A percentile compares a stretch with the other conserved stretches of the same genome.
phyloP scores from a whole-genome alignment of 2,113 vertebrate genomes.

The Rostratula benghalensis region DNA sequence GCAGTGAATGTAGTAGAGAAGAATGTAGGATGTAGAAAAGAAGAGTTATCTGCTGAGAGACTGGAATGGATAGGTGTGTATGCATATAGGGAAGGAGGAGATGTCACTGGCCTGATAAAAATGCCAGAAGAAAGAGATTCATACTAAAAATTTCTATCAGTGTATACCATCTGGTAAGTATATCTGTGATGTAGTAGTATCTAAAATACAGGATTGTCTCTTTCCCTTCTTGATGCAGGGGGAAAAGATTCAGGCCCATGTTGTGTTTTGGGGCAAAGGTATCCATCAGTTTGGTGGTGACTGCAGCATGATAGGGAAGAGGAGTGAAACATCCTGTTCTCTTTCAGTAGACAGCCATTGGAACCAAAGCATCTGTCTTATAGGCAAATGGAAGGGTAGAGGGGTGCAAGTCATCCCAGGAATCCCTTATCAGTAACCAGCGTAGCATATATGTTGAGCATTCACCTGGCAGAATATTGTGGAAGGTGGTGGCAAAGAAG shows the following conservation, averaged over 20 bases:
- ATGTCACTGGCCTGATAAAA: neutral
- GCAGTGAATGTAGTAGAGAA: neutral
- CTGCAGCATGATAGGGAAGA: neutral
- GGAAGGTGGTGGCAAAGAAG: neutral
- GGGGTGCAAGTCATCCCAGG: neutral
- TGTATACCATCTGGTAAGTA: neutral
- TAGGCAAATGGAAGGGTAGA: neutral
- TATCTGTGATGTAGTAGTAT: fast-evolving
- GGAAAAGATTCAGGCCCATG: neutral
- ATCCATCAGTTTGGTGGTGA: neutral
- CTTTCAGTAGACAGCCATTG: fast-evolving
- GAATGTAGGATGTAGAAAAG: neutral
- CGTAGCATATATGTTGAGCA: fast-evolving
- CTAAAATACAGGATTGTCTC: neutral
- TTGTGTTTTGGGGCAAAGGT: neutral
- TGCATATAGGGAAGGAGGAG: fast-evolving
- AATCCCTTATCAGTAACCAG: neutral
- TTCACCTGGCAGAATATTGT: neutral
- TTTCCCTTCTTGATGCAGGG: neutral
- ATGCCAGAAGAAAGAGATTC: neutral
- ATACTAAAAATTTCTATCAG: neutral
- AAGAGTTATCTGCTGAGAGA: neutral
- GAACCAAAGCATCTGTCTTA: neutral
- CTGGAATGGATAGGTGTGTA: neutral
- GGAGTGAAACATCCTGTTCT: neutral